Evolutionary conservation across 2,888 invertebrate genomes (phyloP).

Genomic region (Stramonita haemastoma): DNA sequence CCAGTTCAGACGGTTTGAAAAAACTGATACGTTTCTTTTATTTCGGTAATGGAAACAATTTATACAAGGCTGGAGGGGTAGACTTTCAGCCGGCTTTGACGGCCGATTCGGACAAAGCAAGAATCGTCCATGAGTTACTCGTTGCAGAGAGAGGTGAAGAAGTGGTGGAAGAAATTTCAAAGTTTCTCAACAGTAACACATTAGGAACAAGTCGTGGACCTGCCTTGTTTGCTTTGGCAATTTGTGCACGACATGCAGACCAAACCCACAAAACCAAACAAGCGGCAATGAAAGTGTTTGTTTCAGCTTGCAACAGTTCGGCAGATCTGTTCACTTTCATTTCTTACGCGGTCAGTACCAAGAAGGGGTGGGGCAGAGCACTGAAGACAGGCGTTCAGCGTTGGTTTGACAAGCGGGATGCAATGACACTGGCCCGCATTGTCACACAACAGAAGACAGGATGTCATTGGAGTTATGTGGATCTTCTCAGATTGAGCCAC

Average conservation of each 20-base stretch:
- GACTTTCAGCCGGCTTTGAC: conserved; percentile 41
- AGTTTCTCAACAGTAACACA: conserved; percentile 57
- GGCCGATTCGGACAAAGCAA: conserved; percentile 57
- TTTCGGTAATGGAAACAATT: conserved; percentile 68
- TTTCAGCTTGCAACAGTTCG: conserved; percentile 82
- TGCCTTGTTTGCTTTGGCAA: conserved; percentile 83
- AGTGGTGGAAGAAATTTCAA: conserved; percentile 68
- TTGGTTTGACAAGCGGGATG: conserved; percentile 84
- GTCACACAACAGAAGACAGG: conserved; percentile 82
- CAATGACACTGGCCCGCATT: conserved; percentile 83
- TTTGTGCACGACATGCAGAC: conserved; percentile 80
- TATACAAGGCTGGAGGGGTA: conserved; percentile 58
- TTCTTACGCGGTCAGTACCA: conserved; percentile 80
- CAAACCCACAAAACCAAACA: conserved; percentile 78
- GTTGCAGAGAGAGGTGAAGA: conserved; percentile 65
- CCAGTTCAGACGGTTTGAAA: conserved; percentile 36
- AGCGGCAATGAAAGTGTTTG: conserved; percentile 80
- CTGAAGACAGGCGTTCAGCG: conserved; percentile 83
- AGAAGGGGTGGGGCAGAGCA: conserved; percentile 82
- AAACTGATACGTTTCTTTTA: conserved; percentile 58
- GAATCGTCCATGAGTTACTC: conserved; percentile 66
- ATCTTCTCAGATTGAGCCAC: conserved; percentile 80
- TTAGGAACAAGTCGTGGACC: conserved; percentile 68
- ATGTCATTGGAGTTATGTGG: conserved; percentile 86
- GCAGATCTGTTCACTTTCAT: conserved; percentile 84